These are phyloP conservation scores for Australoheros facetus DNA, from an alignment of 2,797 vertebrate species.

Conservation along the genomic window DNA sequence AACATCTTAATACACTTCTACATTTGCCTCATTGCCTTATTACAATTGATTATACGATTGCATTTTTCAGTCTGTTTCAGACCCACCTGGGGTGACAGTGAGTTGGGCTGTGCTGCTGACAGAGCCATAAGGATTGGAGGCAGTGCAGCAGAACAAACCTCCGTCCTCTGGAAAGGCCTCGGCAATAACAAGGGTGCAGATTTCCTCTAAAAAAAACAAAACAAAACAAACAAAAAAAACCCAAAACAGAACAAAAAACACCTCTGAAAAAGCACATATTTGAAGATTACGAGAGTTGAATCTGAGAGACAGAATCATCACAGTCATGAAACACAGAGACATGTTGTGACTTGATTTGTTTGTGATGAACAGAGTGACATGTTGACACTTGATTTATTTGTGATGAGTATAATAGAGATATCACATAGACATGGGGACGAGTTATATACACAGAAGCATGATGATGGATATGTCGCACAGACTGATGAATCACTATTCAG, in stretches of 20 bases:
- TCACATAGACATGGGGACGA: conserved; percentile 7
- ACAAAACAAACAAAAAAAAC: neutral
- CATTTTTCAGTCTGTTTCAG: neutral
- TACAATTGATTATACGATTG: neutral
- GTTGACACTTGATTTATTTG: conserved; percentile 8
- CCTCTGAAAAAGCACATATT: neutral
- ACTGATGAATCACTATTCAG: conserved; percentile 55
- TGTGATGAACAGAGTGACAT: neutral
- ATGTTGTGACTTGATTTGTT: conserved; percentile 7
- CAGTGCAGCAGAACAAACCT: conserved; percentile 90
- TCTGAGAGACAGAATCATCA: neutral
- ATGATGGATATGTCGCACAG: conserved; percentile 29
- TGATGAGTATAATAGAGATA: conserved; percentile 9
- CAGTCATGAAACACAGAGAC: neutral
- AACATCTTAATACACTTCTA: neutral
- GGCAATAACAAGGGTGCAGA: conserved; percentile 96
- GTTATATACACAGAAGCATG: conserved; percentile 1
- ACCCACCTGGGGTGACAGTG: conserved; percentile 80
- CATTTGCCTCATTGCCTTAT: neutral
- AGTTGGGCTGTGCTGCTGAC: conserved; percentile 87
- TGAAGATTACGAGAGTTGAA: neutral
- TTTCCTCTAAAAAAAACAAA: conserved; percentile 86
- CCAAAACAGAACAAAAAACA: neutral
- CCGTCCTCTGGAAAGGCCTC: conserved; percentile 97
- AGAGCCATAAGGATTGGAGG: conserved; percentile 87